Evolutionary conservation across 2,113 vertebrate species (phyloP).

Genomic region (Podarcis cretensis): DNA sequence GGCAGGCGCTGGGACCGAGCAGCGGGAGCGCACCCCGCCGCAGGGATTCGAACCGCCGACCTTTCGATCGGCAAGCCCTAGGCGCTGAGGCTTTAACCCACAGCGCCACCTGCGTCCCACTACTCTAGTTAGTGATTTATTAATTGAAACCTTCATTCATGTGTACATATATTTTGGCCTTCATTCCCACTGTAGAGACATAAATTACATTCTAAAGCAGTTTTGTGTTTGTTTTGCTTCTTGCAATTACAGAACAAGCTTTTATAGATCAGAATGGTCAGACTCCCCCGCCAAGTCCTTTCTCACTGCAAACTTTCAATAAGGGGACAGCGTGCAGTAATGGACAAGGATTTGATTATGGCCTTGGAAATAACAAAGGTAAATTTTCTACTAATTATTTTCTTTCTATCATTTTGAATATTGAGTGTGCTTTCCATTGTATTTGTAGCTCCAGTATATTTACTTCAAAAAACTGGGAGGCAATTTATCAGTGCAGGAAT

Average conservation of each 20-base stretch:
- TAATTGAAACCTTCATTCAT: background rate
- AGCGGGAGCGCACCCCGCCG: no score
- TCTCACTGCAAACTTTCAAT: constrained; percentile 94
- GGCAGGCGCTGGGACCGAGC: no score
- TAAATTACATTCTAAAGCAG: constrained; percentile 18
- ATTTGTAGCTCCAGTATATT: no score
- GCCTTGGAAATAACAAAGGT: constrained; percentile 98
- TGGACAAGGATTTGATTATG: constrained; percentile 96
- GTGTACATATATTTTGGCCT: background rate
- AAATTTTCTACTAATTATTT: constrained; percentile 26
- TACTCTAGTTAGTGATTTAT: background rate
- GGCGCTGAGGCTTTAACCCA: no score
- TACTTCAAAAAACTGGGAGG: no score
- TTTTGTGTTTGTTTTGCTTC: constrained; percentile 36
- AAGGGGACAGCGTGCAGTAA: constrained; percentile 85
- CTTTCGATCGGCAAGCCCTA: no score
- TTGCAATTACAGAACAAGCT: constrained; percentile 85
- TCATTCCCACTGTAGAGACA: constrained; percentile 55
- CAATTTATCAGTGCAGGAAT: background rate
- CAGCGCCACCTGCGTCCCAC: no score
- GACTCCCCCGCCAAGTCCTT: constrained; percentile 96
- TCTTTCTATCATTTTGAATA: background rate
- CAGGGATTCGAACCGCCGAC: no score
- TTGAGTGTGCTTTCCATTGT: background rate
- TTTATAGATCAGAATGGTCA: constrained; percentile 91